Evolutionary conservation across 2,797 vertebrate genomes (phyloP).

Genomic region (Agapornis canus): DNA sequence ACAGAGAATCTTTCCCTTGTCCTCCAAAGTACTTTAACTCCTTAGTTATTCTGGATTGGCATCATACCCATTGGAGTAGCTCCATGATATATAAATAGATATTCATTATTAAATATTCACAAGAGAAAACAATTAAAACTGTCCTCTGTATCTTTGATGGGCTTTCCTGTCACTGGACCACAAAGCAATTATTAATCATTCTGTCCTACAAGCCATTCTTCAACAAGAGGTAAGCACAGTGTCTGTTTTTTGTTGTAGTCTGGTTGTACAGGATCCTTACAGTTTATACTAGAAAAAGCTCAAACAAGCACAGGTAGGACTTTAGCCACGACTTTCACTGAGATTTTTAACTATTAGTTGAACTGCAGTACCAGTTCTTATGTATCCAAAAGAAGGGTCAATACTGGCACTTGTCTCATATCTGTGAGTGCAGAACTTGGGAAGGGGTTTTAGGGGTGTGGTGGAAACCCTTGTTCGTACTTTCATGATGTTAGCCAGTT

Average conservation of each 20-base stretch:
- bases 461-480: not conserved
- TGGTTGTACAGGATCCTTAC: not conserved
- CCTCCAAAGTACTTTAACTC: not conserved
- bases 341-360: not conserved
- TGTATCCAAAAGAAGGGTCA: not conserved
- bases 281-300: not conserved
- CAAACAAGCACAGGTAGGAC: not conserved
- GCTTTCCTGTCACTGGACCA: not conserved
- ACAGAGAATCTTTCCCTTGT: not conserved
- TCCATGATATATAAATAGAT: not conserved
- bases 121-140: not conserved
- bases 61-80: not conserved
- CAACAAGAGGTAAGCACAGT: not conserved
- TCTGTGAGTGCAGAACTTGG: not conserved
- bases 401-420: not conserved
- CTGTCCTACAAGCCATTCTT: not conserved
- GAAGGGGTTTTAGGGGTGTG: not conserved
- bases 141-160: not conserved
- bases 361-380: not conserved
- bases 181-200: not conserved
- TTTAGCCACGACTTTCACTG: not conserved
- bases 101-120: not conserved
- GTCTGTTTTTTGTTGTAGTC: not conserved
- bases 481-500: not conserved
- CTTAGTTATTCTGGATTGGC: not conserved